Evolutionary conservation across 2,797 vertebrate species (phyloP).

Genomic region (Fistularia commersonii): DNA sequence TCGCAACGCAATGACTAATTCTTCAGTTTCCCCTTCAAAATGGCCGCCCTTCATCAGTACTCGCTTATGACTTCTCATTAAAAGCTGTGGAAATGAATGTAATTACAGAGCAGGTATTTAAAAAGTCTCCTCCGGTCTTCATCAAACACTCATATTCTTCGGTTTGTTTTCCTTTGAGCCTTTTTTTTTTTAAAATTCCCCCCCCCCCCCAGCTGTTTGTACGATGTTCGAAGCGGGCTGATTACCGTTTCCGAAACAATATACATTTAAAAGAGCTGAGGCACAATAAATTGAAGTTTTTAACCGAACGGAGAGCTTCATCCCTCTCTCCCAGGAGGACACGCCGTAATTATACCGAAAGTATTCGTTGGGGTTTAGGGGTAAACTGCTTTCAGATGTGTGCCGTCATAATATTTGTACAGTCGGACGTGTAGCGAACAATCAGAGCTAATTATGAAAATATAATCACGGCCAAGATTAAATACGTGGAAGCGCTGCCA

Average conservation of each 20-base stretch:
- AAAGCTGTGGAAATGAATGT: too few species aligned
- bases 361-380: constrained; percentile 36
- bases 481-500: constrained; percentile 35
- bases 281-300: constrained; percentile 29
- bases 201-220: too few species aligned
- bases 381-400: constrained; percentile 70
- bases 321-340: constrained; percentile 25
- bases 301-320: constrained; percentile 34
- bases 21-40: too few species aligned
- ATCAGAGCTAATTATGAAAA: constrained; percentile 54
- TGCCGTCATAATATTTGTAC: constrained; percentile 53
- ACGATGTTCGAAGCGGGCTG: constrained; percentile 40
- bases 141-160: too few species aligned
- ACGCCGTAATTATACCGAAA: constrained; percentile 43
- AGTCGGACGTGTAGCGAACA: constrained; percentile 47
- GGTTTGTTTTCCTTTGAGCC: too few species aligned
- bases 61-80: too few species aligned
- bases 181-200: too few species aligned
- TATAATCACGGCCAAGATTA: constrained; percentile 50
- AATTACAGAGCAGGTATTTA: too few species aligned
- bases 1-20: too few species aligned
- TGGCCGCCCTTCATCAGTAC: too few species aligned
- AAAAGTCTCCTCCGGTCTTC: too few species aligned
- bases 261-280: constrained; percentile 30
- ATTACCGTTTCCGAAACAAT: constrained; percentile 56